phyloP scores from a whole-genome alignment of 2,113 vertebrate species.

The Ellobius talpinus region DNA sequence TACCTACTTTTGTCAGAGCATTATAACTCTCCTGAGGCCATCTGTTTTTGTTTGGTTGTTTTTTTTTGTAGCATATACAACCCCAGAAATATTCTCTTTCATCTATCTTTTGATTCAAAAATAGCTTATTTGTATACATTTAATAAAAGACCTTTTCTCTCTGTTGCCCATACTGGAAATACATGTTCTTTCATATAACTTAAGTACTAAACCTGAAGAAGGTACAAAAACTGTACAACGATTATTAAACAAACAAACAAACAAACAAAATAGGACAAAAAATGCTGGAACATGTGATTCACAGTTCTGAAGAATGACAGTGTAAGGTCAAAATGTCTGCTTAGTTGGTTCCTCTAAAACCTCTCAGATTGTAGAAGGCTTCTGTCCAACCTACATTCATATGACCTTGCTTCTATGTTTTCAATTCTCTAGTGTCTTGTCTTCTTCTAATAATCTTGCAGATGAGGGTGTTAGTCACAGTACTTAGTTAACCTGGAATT shows the following conservation, averaged over 20 bases:
- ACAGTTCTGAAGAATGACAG: not conserved
- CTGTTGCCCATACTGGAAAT: not conserved
- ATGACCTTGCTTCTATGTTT: not conserved
- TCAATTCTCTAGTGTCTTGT: fast-evolving
- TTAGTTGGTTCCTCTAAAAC: not conserved
- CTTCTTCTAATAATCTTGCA: not conserved
- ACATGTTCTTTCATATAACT: not conserved
- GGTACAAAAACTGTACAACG: not conserved
- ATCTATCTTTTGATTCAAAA: not conserved
- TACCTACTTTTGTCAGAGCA: not conserved
- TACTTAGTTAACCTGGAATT: not conserved
- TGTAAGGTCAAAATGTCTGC: not conserved
- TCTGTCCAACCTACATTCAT: fast-evolving
- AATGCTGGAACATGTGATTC: not conserved
- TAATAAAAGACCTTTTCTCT: not conserved
- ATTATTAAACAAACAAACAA: not conserved
- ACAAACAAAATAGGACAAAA: not conserved
- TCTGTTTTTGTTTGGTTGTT: not conserved
- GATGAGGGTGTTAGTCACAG: not conserved
- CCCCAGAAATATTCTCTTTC: not conserved
- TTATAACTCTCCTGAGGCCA: not conserved
- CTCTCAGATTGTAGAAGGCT: not conserved
- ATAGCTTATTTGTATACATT: not conserved
- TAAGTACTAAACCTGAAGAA: not conserved
- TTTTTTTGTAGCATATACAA: too few relatives aligned